These are phyloP conservation scores for Trissoscelio sp. DNA, from an alignment of 2,888 invertebrate species.

Conservation along the genomic window DNA sequence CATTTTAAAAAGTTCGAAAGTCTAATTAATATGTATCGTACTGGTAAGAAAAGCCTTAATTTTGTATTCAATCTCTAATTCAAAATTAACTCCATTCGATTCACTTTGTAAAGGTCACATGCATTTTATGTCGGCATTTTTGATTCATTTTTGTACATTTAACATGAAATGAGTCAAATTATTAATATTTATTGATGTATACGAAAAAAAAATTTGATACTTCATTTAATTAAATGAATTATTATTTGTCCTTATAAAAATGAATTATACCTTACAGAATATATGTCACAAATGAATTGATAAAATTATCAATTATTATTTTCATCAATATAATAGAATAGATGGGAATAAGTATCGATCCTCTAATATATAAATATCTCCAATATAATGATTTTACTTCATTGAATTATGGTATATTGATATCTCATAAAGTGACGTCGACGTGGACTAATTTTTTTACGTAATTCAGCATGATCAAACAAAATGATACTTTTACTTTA, in stretches of 20 bases:
- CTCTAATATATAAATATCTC: background rate
- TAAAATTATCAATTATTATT: slow-evolving; percentile 6
- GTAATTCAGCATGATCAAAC: slow-evolving; percentile 1
- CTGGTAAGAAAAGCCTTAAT: background rate
- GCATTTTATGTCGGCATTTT: too few species aligned
- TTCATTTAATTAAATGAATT: background rate
- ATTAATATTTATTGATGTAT: too few species aligned
- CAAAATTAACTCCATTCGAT: too few species aligned
- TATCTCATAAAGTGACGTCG: slow-evolving; percentile 12
- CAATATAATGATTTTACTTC: slow-evolving; percentile 7
- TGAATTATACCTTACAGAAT: background rate
- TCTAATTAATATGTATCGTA: slow-evolving; percentile 20
- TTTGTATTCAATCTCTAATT: too few species aligned
- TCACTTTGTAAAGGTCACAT: too few species aligned
- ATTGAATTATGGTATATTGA: slow-evolving; percentile 9
- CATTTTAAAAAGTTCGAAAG: background rate
- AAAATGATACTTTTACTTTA: background rate
- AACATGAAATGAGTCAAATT: too few species aligned
- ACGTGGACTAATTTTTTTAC: slow-evolving; percentile 4
- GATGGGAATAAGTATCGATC: slow-evolving; percentile 12
- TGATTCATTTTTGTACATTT: too few species aligned
- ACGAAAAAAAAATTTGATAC: too few species aligned
- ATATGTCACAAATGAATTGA: too few species aligned
- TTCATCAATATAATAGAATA: background rate
- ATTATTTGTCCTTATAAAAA: background rate